A percentile compares a stretch with the other conserved stretches of the same genome.
Conservation (phyloP, 2,113 vertebrate genomes). For the Trogon melanurus region DNA sequence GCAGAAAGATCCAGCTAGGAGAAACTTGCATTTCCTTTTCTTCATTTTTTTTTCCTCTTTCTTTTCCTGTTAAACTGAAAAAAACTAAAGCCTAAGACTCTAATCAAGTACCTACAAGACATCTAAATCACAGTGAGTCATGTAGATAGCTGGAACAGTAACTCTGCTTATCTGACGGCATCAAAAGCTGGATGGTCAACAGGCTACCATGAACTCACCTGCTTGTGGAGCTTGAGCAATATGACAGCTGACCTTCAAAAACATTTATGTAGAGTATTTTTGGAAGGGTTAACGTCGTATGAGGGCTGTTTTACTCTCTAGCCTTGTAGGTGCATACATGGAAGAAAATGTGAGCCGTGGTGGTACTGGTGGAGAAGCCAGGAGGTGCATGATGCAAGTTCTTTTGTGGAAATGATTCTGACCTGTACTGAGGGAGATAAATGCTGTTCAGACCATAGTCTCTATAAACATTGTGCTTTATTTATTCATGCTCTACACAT, state of each 20-base stretch:
- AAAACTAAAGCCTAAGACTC: not conserved
- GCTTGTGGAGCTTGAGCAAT: not conserved
- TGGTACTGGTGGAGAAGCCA: not conserved
- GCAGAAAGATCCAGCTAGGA: not conserved
- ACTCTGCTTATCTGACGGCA: not conserved
- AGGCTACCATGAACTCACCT: not conserved
- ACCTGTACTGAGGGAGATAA: not conserved
- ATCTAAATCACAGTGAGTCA: not conserved
- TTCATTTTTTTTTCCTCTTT: not conserved
- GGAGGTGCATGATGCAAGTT: rapidly evolving
- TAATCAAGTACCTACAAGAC: not conserved
- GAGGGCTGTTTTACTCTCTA: not conserved
- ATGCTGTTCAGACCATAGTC: not conserved
- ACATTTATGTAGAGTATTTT: not conserved
- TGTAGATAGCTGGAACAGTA: not conserved
- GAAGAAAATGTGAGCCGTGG: not conserved
- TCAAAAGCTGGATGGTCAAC: not conserved
- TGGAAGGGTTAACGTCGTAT: not conserved
- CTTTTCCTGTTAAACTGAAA: not conserved
- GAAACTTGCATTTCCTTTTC: not conserved
- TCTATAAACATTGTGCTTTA: not conserved
- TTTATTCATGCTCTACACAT: not conserved
- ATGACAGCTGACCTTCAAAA: not conserved
- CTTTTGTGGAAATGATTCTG: not conserved
- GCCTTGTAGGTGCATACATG: not conserved